These are phyloP conservation scores for Leguminivora glycinivorella DNA, from an alignment of 1,140 invertebrate species.

Conservation along the genomic window DNA sequence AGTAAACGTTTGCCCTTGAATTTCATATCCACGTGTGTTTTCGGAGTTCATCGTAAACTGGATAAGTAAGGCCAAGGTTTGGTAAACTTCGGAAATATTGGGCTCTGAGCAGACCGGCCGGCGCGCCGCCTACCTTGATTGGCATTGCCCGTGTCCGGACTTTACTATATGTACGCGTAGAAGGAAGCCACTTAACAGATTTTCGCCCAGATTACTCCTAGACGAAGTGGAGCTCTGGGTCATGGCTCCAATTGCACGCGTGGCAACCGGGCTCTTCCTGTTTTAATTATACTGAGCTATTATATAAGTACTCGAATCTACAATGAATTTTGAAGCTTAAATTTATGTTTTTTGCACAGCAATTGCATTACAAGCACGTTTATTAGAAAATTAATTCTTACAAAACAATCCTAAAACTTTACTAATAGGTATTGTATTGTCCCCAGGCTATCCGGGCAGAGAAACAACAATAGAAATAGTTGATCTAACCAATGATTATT, in stretches of 20 bases:
- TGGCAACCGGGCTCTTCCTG: conserved; percentile 2
- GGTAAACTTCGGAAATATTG: not conserved
- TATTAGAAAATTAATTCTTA: too few species aligned
- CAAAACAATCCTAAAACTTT: too few species aligned
- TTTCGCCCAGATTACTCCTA: conserved; percentile 20
- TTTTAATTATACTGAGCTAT: not conserved
- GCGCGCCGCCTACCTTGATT: conserved; percentile 25
- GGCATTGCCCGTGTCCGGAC: conserved; percentile 20
- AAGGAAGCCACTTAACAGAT: conserved; percentile 27
- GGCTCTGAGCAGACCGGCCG: not conserved
- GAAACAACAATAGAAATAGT: too few species aligned
- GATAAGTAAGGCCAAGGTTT: not conserved
- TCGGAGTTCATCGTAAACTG: not conserved
- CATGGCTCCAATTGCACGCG: conserved; percentile 4
- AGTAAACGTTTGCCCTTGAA: not conserved
- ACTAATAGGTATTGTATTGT: too few species aligned
- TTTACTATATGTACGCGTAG: conserved; percentile 15
- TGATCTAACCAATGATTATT: too few species aligned
- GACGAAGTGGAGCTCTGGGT: conserved; percentile 19
- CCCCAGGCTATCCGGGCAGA: too few species aligned
- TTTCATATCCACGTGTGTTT: not conserved
- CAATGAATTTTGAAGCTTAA: too few species aligned
- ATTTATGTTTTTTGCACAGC: too few species aligned
- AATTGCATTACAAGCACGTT: too few species aligned
- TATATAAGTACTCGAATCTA: not conserved